phyloP scores from a whole-genome alignment of 2,113 vertebrate species.

The Calidris pygmaea region DNA sequence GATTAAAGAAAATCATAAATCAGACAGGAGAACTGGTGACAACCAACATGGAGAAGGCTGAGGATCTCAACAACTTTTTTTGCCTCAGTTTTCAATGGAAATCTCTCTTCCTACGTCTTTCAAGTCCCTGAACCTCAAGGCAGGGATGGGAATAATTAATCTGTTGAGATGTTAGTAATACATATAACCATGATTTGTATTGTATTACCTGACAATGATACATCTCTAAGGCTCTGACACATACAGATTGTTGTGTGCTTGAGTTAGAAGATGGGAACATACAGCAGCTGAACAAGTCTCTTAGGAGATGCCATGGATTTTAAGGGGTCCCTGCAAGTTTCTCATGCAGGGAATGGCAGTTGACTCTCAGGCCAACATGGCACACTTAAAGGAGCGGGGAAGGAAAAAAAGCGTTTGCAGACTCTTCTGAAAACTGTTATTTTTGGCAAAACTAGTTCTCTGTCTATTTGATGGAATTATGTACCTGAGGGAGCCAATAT shows the following conservation, averaged over 20 bases:
- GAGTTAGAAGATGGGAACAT: background rate
- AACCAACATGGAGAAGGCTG: background rate
- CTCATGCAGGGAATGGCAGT: background rate
- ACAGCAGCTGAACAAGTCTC: background rate
- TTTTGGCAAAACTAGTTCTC: background rate
- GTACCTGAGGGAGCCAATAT: background rate
- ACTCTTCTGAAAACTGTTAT: background rate
- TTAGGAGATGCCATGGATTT: background rate
- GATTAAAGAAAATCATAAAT: background rate
- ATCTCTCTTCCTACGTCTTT: background rate
- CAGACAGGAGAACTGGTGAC: background rate
- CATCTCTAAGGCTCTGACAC: background rate
- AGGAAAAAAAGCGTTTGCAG: background rate
- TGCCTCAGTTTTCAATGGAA: background rate
- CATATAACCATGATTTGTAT: background rate
- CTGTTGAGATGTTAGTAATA: background rate
- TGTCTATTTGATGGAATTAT: background rate
- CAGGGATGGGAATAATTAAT: background rate
- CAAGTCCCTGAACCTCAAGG: background rate
- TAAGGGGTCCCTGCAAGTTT: background rate
- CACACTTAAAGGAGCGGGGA: background rate
- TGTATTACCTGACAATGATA: background rate
- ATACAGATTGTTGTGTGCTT: background rate
- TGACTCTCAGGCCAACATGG: background rate
- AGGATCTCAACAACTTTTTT: background rate